Base-by-base conservation (phyloP, 2,888 invertebrate genomes). In the Laothoe populi region DNA sequence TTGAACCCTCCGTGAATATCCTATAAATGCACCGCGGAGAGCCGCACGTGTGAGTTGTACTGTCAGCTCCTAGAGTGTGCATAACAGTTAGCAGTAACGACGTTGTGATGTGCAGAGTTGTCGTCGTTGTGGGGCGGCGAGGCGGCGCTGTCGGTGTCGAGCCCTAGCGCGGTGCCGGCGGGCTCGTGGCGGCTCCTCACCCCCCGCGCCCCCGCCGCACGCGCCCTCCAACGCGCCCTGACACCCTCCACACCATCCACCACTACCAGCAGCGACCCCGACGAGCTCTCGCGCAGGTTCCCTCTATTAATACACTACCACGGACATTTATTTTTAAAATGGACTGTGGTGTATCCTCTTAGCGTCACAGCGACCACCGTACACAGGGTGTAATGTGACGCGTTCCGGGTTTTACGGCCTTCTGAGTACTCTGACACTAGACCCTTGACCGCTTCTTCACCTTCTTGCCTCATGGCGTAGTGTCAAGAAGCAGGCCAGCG, bases 131-230 rank as follows among this genome's bases (percentile, higher is more conserved):
- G 80, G 75, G 63, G 63, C 38, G 66, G 7, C 63, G 48, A 44
- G 44, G 57, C 58, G 21, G 31, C 64, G 60, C 59, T 68, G 65
- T 68, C 65, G 11, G 45, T 40, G 31, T 61, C 64, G 31, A 40
- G 57, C 19, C 62, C 66, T 64, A 61, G 42, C 57, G 45, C 35
- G 65, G 58, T 10, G 60, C 42, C 42, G 67, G 75, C 70, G n/a
- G 77, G 77, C 60, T 63, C 61, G 19, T 85, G 85, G 85, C 82
- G 84, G 61, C 68, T 78, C 72, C 74, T 72, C 74, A 76, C 77
- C 44, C 85, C 76, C 42, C 82, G 81, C 24, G 68, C 73, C 4
- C 75, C 70, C 26, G 82, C 81, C 11, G 67, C 63, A 49, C 74
- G 69, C 26, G 79, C 79, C 38, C 74, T 77, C 10, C 63, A 64